Base-by-base conservation (phyloP, 92 coral and sea anemone species). In the Porites divaricata region DNA sequence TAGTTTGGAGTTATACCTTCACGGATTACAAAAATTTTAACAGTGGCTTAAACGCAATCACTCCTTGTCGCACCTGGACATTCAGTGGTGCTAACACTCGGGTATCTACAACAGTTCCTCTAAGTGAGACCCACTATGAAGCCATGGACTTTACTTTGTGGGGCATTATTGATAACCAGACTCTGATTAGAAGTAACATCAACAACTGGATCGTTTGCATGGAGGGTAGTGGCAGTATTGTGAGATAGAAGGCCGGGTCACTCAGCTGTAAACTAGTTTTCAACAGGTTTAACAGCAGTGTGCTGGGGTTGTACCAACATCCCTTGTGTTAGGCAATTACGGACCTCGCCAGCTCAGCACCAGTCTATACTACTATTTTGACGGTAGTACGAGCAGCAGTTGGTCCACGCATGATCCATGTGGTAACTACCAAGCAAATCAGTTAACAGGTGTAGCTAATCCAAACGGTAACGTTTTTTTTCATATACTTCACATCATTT, bases 1-100 rank as follows among this genome's bases (percentile, higher is more conserved):
- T 83, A 70, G 87, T 83, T n/a, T 83, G 70, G 61, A 84, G 88
- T 66, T 84, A 84, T 75, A 63, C 81, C 57, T 84, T 84, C 80
- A 65, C 78, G 12, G 81, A 65, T 20, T 63, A 64, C 65, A 19
- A 61, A 64, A 19, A 50, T 12, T 84, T 84, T 61, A 8, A 1
- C 19, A 56, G 21, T 79, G 10, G n/a, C 10, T 19, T 23, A 80
- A 86, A 79, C 49, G 89, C 89, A 57, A 68, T 86, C 67, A 79
- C n/a, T 81, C n/a, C 89, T n/a, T 79, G 89, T 28, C 89, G 79
- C 9, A 54, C 21, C 59, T 85, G 88, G 84, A 20, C 67, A 25
- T 51, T 41, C 62, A 49, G 72, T 3, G 10, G 50, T 12, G 88
- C 83, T n/a, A 45, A 85, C 49, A 49, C 63, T n/a, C 75, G 76